Evolutionary conservation across 2,113 vertebrate genomes (phyloP).

Genomic region (Halichoerus grypus): DNA sequence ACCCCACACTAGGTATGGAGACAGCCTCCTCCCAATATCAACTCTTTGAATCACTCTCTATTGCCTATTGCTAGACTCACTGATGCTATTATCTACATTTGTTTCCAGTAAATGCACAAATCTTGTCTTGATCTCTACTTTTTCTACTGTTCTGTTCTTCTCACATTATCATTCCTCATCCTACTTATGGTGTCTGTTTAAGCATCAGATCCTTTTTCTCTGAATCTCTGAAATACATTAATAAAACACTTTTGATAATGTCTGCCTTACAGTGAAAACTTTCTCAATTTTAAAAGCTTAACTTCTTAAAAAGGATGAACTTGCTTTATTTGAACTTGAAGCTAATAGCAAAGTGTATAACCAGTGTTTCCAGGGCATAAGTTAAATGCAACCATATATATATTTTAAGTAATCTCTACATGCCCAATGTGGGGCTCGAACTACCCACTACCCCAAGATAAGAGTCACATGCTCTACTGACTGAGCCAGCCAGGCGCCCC

Average conservation of each 20-base stretch:
- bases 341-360: conserved; percentile 5
- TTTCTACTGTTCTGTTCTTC: neutral
- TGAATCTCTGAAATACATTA: neutral
- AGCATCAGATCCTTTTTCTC: neutral
- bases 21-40: neutral
- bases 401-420: neutral
- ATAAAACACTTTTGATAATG: neutral
- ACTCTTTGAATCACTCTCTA: neutral
- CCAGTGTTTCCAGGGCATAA: neutral
- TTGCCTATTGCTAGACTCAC: neutral
- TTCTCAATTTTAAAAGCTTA: neutral
- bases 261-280: neutral
- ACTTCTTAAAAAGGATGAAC: neutral
- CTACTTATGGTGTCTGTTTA: neutral
- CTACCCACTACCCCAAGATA: neutral
- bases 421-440: neutral
- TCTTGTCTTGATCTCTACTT: neutral
- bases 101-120: neutral
- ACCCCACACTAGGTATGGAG: neutral
- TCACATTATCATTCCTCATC: neutral
- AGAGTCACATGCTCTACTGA: neutral
- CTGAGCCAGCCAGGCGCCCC: neutral
- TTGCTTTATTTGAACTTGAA: neutral
- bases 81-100: neutral
- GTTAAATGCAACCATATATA: neutral